phyloP scores from a whole-genome alignment of 2,113 vertebrate species.

The Bubalus kerabau region DNA sequence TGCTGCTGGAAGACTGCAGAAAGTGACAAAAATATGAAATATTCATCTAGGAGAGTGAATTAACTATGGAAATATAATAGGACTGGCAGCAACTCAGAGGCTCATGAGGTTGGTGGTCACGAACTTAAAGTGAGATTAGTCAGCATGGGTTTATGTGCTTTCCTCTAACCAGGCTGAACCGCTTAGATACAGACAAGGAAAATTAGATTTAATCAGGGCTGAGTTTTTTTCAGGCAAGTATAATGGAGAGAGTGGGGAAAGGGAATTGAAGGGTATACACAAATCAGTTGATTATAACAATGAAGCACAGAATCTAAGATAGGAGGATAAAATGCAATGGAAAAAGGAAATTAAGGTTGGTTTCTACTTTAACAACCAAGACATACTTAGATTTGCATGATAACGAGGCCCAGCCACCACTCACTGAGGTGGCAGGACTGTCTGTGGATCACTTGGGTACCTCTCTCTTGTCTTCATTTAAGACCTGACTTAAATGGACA shows the following conservation, averaged over 20 bases:
- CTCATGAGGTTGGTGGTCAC: not conserved
- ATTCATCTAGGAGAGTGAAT: not conserved
- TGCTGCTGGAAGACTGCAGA: not conserved
- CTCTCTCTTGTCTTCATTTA: slow-evolving; percentile 12
- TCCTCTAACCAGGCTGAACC: not conserved
- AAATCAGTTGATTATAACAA: not conserved
- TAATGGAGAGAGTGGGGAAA: not conserved
- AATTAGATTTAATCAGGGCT: not conserved
- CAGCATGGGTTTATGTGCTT: not conserved
- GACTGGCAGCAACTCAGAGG: not conserved
- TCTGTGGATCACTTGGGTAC: not conserved
- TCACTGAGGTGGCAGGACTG: not conserved
- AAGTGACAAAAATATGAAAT: not conserved
- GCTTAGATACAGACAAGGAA: not conserved
- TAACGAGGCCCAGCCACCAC: not conserved
- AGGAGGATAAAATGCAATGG: not conserved
- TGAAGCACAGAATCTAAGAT: not conserved
- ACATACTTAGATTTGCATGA: not conserved
- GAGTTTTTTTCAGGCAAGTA: not conserved
- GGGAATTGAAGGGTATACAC: not conserved
- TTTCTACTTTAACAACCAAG: not conserved
- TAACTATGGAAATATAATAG: not conserved
- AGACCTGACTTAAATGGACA: not conserved
- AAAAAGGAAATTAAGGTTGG: not conserved
- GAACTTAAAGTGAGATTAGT: not conserved